Conservation (phyloP, 2,797 vertebrate genomes). For the Trachops cirrhosus region DNA sequence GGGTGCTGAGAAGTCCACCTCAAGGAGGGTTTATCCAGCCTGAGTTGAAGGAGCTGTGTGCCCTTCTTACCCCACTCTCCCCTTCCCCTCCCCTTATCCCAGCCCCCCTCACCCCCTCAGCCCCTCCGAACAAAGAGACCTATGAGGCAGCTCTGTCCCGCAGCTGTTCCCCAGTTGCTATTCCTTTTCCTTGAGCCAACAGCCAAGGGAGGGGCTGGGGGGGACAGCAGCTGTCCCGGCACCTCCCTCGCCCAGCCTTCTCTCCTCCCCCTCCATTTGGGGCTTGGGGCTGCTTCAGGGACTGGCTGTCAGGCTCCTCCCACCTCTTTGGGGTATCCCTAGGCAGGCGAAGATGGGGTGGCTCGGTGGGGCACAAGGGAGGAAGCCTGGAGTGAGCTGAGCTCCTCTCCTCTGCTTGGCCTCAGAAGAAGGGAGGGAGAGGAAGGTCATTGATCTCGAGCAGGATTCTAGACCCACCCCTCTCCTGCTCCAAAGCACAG, state of each 20-base stretch:
- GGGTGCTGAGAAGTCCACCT: not conserved
- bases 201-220: slow-evolving; percentile 56
- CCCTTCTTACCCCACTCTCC: not conserved
- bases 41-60: not conserved
- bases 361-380: not conserved
- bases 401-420: not conserved
- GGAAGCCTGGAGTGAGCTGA: not conserved
- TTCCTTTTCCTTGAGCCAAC: slow-evolving; percentile 60
- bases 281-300: slow-evolving; percentile 5
- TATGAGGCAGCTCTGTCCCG: slow-evolving; percentile 37
- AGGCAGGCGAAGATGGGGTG: not conserved
- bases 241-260: slow-evolving; percentile 35
- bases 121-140: slow-evolving; percentile 66
- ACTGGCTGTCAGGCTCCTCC: slow-evolving; percentile 14
- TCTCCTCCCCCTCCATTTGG: not conserved
- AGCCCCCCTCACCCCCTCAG: not conserved
- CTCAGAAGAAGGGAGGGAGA: not conserved
- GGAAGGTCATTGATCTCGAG: slow-evolving; percentile 44
- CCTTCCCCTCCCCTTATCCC: not conserved
- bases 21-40: not conserved
- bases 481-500: not conserved
- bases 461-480: not conserved
- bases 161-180: slow-evolving; percentile 71
- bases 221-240: slow-evolving; percentile 65
- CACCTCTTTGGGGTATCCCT: slow-evolving; percentile 23